A percentile compares a stretch with the other conserved stretches of the same genome.
phyloP scores from a whole-genome alignment of 2,113 vertebrate species.

The Cettia cetti region DNA sequence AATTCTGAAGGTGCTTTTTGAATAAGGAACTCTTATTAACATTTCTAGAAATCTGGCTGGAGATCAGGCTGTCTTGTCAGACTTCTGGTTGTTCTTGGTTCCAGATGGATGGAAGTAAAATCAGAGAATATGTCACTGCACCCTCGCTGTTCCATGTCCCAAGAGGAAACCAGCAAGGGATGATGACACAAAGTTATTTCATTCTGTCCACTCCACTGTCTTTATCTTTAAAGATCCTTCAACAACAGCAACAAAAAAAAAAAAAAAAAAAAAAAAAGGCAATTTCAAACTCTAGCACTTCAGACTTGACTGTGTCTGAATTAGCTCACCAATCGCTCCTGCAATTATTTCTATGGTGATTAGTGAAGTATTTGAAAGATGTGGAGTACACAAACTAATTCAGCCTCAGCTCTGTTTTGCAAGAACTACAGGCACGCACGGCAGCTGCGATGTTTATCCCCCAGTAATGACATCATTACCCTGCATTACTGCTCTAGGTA shows the following conservation, averaged over 20 bases:
- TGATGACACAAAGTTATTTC: background rate
- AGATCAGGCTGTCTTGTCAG: slow-evolving; percentile 74
- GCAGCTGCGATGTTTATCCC: background rate
- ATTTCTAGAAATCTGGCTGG: slow-evolving; percentile 71
- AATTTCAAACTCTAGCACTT: background rate
- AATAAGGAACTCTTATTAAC: slow-evolving; percentile 68
- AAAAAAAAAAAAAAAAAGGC: background rate
- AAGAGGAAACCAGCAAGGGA: slow-evolving; percentile 38
- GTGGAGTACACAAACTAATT: background rate
- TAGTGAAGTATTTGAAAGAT: background rate
- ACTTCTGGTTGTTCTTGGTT: slow-evolving; percentile 71
- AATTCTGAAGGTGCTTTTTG: slow-evolving; percentile 60
- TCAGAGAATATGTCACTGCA: slow-evolving; percentile 61
- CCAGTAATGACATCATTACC: slow-evolving; percentile 22
- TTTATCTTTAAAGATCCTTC: background rate
- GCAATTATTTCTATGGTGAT: background rate
- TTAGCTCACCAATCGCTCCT: background rate
- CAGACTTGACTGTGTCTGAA: background rate
- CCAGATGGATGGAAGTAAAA: slow-evolving; percentile 68
- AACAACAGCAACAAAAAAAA: background rate
- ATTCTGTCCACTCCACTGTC: background rate
- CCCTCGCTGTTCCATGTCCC: slow-evolving; percentile 48
- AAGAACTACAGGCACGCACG: fast-evolving
- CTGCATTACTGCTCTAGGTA: slow-evolving; percentile 9
- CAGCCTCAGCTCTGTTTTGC: background rate